A percentile compares a stretch with the other conserved stretches of the same genome.
phyloP scores from a whole-genome alignment of 2,113 vertebrate species.

The Microcebus lehilahytsara region DNA sequence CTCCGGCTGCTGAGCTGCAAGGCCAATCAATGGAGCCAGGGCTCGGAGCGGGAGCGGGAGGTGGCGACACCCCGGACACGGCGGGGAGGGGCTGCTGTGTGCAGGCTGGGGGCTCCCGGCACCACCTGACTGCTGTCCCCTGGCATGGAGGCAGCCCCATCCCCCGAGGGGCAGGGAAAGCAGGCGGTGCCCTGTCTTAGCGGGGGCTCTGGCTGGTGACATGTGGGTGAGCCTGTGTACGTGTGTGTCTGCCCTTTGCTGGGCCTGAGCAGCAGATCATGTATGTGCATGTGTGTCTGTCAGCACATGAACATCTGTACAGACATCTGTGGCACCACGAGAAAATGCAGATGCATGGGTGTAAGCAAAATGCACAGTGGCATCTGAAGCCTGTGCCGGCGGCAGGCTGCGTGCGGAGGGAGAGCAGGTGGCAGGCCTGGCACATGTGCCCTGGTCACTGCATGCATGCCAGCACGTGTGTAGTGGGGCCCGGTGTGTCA shows the following conservation, averaged over 20 bases:
- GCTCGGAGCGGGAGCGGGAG: background rate
- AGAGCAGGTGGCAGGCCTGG: rapidly evolving
- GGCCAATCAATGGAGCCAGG: conserved; percentile 67
- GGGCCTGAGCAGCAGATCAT: background rate
- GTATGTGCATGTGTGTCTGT: background rate
- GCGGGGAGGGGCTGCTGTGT: background rate
- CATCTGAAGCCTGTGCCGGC: background rate
- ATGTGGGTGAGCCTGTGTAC: background rate
- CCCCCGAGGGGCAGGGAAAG: background rate
- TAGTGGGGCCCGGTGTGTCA: rapidly evolving
- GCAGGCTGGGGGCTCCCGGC: background rate
- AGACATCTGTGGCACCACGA: background rate
- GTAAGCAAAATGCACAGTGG: background rate
- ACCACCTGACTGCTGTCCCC: background rate
- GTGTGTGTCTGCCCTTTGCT: rapidly evolving
- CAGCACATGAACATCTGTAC: conserved; percentile 44
- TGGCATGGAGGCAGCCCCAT: background rate
- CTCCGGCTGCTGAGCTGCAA: conserved; percentile 57
- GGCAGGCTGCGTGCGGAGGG: background rate
- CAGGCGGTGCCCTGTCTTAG: background rate
- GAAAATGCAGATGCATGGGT: background rate
- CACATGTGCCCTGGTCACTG: rapidly evolving
- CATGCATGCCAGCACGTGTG: rapidly evolving
- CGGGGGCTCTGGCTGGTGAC: background rate
- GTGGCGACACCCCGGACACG: background rate